A percentile compares a stretch with the other conserved stretches of the same genome.
These are phyloP conservation scores for Limosa lapponica DNA, from an alignment of 2,797 vertebrate genomes.

Conservation along the genomic window DNA sequence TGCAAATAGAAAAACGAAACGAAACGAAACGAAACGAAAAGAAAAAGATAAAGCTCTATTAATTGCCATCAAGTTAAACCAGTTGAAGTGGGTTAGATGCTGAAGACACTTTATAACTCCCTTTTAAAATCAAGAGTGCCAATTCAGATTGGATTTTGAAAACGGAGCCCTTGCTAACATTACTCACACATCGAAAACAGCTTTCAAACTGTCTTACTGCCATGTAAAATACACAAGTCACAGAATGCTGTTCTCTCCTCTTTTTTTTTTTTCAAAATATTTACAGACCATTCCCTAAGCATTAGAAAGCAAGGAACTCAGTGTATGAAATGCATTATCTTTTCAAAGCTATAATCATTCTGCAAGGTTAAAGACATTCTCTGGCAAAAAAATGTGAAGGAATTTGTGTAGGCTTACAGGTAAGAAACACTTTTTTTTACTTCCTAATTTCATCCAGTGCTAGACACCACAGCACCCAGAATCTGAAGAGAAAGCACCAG, in stretches of 20 bases:
- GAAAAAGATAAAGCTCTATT: neutral
- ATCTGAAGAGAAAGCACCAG: neutral
- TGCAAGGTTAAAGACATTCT: neutral
- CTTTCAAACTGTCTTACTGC: neutral
- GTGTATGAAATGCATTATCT: neutral
- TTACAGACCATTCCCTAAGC: neutral
- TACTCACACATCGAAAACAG: neutral
- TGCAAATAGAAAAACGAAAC: neutral
- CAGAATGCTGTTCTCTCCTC: neutral
- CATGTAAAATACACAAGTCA: neutral
- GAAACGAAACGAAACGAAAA: too few species aligned
- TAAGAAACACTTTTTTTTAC: neutral
- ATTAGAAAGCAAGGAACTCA: neutral
- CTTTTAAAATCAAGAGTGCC: neutral
- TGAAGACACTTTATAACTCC: neutral
- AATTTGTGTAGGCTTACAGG: neutral
- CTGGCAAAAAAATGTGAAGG: neutral
- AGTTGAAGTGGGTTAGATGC: neutral
- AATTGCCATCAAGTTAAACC: neutral
- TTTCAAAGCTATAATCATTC: neutral
- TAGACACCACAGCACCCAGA: neutral
- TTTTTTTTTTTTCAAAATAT: neutral
- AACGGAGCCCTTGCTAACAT: neutral
- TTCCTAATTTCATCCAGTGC: neutral
- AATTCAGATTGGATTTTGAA: neutral